These are phyloP conservation scores for Thryonomys swinderianus DNA, from an alignment of 2,113 vertebrate genomes.

Conservation along the genomic window DNA sequence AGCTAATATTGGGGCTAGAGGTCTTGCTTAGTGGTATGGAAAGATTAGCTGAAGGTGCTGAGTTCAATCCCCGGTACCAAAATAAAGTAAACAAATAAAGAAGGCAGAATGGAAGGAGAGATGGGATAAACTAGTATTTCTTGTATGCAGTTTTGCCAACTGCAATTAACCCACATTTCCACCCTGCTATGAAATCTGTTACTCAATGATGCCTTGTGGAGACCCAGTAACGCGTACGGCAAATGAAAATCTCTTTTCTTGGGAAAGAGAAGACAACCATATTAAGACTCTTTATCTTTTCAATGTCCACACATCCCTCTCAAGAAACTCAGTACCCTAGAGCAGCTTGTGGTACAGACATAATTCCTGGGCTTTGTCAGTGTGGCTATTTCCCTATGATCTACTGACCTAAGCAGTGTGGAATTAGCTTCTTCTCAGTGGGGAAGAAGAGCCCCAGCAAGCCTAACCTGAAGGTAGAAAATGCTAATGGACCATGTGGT, in stretches of 20 bases:
- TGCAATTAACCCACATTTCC: background rate
- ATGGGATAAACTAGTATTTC: background rate
- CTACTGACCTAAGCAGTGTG: background rate
- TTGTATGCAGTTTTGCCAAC: background rate
- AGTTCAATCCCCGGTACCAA: background rate
- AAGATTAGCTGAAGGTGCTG: background rate
- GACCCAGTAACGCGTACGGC: background rate
- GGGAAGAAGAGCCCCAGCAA: slow-evolving; percentile 30
- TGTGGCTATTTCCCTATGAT: slow-evolving; percentile 11
- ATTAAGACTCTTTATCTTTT: background rate
- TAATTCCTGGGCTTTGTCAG: background rate
- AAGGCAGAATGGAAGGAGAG: background rate
- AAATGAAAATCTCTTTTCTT: slow-evolving; percentile 16
- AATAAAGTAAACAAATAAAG: background rate
- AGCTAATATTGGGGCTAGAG: background rate
- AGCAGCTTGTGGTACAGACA: background rate
- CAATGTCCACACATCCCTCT: background rate
- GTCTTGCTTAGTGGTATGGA: background rate
- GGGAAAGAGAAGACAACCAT: background rate
- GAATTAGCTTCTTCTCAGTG: background rate
- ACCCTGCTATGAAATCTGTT: background rate
- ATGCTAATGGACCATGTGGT: background rate
- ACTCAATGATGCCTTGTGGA: background rate
- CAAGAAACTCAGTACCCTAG: background rate
- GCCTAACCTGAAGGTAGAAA: background rate